Conservation (phyloP, 2,797 vertebrate species). For the Arrhamphus sclerolepis region DNA sequence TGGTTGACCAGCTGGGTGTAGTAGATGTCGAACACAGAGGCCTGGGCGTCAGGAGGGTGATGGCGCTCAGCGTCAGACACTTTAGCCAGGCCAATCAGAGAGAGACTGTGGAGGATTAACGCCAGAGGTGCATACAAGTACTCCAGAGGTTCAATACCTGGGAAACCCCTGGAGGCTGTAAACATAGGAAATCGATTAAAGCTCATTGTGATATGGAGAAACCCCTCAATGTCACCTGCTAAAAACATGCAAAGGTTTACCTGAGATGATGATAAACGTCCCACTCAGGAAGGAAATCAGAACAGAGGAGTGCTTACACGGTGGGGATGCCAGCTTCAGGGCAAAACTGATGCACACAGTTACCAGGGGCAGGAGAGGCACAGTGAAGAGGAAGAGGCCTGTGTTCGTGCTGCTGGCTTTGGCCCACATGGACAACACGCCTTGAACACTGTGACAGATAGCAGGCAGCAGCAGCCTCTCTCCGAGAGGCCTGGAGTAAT, state of each 20-base stretch:
- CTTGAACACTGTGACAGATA: slow-evolving; percentile 72
- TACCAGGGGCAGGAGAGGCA: slow-evolving; percentile 71
- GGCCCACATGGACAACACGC: slow-evolving; percentile 74
- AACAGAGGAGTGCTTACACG: slow-evolving; percentile 45
- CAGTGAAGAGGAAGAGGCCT: slow-evolving; percentile 62
- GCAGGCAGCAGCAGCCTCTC: slow-evolving; percentile 79
- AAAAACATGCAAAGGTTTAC: slow-evolving; percentile 47
- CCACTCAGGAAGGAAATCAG: slow-evolving; percentile 67
- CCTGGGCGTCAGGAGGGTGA: slow-evolving; percentile 11
- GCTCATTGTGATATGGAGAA: too few relatives aligned
- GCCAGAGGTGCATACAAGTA: slow-evolving; percentile 78
- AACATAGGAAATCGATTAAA: not conserved
- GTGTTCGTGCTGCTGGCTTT: slow-evolving; percentile 55
- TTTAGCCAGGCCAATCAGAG: slow-evolving; percentile 76
- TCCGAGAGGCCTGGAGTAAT: slow-evolving; percentile 67
- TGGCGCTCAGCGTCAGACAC: slow-evolving; percentile 56
- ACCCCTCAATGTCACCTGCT: too few relatives aligned
- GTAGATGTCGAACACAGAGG: slow-evolving; percentile 76
- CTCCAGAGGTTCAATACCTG: slow-evolving; percentile 67
- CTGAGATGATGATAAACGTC: slow-evolving; percentile 66
- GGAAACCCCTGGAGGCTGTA: slow-evolving; percentile 59
- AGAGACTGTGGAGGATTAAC: slow-evolving; percentile 76
- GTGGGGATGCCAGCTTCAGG: slow-evolving; percentile 60
- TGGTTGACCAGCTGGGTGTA: slow-evolving; percentile 77
- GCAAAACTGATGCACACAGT: slow-evolving; percentile 65